These are phyloP conservation scores for Papilio xuthus DNA, from an alignment of 1,140 invertebrate genomes.

Conservation along the genomic window DNA sequence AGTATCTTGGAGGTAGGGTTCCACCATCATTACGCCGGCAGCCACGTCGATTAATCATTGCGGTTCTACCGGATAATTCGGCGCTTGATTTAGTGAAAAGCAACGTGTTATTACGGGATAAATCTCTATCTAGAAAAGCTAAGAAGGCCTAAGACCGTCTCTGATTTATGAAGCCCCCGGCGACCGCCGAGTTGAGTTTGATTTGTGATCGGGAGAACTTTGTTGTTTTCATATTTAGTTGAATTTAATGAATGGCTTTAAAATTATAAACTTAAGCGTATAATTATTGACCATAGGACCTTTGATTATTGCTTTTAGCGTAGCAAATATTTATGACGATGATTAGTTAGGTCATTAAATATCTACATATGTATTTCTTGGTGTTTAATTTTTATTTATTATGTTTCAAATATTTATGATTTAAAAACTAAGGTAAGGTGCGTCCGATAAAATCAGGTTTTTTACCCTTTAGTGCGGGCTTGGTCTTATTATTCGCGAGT, in stretches of 20 bases:
- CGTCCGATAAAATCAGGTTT: slow-evolving; percentile 46
- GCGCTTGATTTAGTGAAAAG: slow-evolving; percentile 80
- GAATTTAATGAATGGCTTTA: slow-evolving; percentile 77
- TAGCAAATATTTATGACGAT: slow-evolving; percentile 48
- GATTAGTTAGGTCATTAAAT: slow-evolving; percentile 30
- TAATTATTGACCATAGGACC: slow-evolving; percentile 67
- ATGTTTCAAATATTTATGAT: slow-evolving; percentile 23
- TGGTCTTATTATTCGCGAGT: slow-evolving; percentile 59
- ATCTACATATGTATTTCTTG: slow-evolving; percentile 16
- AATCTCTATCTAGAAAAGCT: slow-evolving; percentile 81
- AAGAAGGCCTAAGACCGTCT: slow-evolving; percentile 77
- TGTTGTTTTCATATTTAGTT: slow-evolving; percentile 77
- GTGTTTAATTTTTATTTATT: slow-evolving; percentile 17
- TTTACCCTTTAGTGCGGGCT: slow-evolving; percentile 66
- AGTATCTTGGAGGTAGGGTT: slow-evolving; percentile 13
- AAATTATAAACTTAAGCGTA: slow-evolving; percentile 71
- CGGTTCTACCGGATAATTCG: slow-evolving; percentile 80
- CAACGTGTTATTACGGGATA: slow-evolving; percentile 80
- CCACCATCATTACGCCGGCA: slow-evolving; percentile 69
- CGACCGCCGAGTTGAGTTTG: slow-evolving; percentile 71
- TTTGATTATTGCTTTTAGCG: slow-evolving; percentile 75
- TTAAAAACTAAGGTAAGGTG: slow-evolving; percentile 29
- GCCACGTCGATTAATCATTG: slow-evolving; percentile 75
- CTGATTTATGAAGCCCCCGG: slow-evolving; percentile 74
- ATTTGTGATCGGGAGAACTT: slow-evolving; percentile 73